Conservation (phyloP, 2,797 vertebrate species). For the Benthosema pterotum region DNA sequence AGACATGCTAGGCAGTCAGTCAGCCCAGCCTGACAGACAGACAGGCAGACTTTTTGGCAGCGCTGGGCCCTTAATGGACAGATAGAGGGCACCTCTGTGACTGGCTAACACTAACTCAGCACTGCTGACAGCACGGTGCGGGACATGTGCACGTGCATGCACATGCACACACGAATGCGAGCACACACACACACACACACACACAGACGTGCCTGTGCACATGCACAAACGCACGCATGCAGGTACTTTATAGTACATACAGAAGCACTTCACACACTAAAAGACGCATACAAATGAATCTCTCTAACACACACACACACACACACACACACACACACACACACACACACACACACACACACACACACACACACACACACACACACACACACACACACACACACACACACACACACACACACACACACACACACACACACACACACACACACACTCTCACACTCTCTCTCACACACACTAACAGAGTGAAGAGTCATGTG, state of each 20-base stretch:
- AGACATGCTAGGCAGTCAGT: not conserved
- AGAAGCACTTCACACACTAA: no score
- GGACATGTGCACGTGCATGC: no score
- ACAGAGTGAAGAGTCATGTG: not conserved
- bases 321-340: slow-evolving; percentile 1
- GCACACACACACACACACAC: not conserved
- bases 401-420: not conserved
- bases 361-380: not conserved
- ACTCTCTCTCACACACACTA: slow-evolving; percentile 5
- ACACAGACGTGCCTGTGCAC: no score
- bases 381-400: not conserved
- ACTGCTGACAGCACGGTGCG: slow-evolving; percentile 2
- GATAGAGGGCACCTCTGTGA: not conserved
- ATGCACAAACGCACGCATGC: not conserved
- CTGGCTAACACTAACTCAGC: slow-evolving; percentile 8
- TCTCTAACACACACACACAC: not conserved
- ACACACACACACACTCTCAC: not conserved
- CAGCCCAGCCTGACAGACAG: no score
- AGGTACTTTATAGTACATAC: no score
- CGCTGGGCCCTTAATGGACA: not conserved
- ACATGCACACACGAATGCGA: no score
- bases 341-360: not conserved
- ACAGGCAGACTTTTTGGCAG: slow-evolving; percentile 3
- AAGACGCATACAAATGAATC: slow-evolving; percentile 3
- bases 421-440: not conserved